phyloP scores from a whole-genome alignment of 1,140 invertebrate species.

The Saccostrea cuccullata region DNA sequence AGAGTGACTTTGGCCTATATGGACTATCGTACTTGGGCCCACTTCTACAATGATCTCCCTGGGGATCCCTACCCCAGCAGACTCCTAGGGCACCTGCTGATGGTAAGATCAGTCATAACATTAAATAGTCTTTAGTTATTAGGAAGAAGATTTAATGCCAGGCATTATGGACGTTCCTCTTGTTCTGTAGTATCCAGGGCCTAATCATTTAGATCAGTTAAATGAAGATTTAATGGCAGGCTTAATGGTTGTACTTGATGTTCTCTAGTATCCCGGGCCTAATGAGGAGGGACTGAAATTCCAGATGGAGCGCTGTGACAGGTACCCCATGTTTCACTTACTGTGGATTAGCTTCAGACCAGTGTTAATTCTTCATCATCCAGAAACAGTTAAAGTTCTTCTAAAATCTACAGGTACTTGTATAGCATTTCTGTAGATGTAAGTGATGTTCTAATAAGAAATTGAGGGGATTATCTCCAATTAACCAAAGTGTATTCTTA shows the following conservation, averaged over 20 bases:
- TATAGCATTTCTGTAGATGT: too few species aligned
- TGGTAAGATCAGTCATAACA: not conserved
- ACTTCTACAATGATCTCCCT: not conserved
- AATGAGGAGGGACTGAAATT: slow-evolving; percentile 63
- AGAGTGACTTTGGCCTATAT: not conserved
- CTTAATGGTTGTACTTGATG: too few species aligned
- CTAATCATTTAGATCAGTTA: slow-evolving; percentile 41
- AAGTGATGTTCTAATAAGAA: too few species aligned
- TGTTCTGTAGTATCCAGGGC: not conserved
- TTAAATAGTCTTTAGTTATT: not conserved
- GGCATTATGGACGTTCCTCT: too few species aligned
- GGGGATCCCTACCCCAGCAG: not conserved
- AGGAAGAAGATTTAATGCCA: not conserved
- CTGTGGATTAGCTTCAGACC: slow-evolving; percentile 64
- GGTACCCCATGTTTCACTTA: slow-evolving; percentile 52
- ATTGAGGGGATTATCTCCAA: too few species aligned
- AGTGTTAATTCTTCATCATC: slow-evolving; percentile 62
- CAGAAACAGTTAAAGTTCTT: slow-evolving; percentile 69
- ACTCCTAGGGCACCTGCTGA: slow-evolving; percentile 14
- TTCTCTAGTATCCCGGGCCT: slow-evolving; percentile 63
- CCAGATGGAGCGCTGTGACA: slow-evolving; percentile 56
- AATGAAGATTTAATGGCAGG: not conserved
- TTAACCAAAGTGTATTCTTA: not conserved
- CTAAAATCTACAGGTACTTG: slow-evolving; percentile 53
- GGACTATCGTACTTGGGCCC: not conserved